phyloP scores from a whole-genome alignment of 2,888 invertebrate species.

The Notodonta dromedarius region DNA sequence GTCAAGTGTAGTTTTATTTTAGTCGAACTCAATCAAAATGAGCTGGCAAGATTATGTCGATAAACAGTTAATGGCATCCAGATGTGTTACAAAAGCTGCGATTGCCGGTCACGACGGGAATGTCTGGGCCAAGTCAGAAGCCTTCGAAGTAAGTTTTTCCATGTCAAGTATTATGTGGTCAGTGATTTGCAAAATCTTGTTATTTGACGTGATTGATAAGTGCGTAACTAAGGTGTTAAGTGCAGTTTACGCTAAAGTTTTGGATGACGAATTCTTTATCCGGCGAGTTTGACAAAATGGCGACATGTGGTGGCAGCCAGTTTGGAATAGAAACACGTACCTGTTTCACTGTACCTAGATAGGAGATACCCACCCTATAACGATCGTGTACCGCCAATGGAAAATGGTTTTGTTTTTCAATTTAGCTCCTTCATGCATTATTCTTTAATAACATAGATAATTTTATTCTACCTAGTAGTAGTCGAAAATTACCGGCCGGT shows the following conservation, averaged over 20 bases:
- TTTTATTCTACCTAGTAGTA: conserved; percentile 2
- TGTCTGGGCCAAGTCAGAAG: conserved; percentile 97
- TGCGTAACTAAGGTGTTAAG: conserved; percentile 46
- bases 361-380: background rate
- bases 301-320: conserved; percentile 78
- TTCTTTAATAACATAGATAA: background rate
- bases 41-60: conserved; percentile 99
- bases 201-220: conserved; percentile 44
- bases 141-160: conserved; percentile 93
- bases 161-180: conserved; percentile 58
- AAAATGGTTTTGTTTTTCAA: background rate
- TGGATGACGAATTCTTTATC: conserved; percentile 72
- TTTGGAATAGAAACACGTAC: conserved; percentile 54
- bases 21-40: conserved; percentile 88
- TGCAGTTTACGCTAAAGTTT: conserved; percentile 43
- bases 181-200: conserved; percentile 49
- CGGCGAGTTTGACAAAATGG: conserved; percentile 82
- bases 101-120: conserved; percentile 98
- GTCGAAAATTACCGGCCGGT: conserved; percentile 7
- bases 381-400: background rate
- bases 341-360: conserved; percentile 16
- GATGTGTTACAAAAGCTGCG: conserved; percentile 97
- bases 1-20: conserved; percentile 82
- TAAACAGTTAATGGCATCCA: conserved; percentile 97
- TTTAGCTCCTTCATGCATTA: background rate